Base-by-base conservation (phyloP, 2,888 invertebrate genomes). In the Mallateleia sp. region DNA sequence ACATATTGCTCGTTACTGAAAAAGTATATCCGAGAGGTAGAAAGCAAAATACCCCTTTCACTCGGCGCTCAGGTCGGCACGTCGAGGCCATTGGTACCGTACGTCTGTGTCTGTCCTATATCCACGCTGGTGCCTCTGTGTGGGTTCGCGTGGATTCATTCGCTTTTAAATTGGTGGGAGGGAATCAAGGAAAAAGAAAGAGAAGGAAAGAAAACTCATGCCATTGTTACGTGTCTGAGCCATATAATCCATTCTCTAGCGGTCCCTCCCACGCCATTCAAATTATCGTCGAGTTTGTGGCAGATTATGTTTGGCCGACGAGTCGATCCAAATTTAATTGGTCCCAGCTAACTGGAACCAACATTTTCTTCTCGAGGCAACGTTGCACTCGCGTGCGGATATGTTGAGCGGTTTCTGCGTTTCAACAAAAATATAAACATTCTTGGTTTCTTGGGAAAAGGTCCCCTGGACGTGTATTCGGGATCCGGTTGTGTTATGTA, bases 31-130 rank as follows among this genome's bases (percentile, higher is more conserved):
- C 47, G 74, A 87, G 88, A 92, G 92, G 92, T 95, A 95, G 95
- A 95, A 95, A 95, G 94, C 94, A 95, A 95, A 94, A 95, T 94
- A 92, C 92, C 91, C 94, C 95, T 95, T 95, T 95, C 95, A 95
- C 95, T 94, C 90, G 80, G 89, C 90, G 90, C 79, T 81, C 84
- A 72, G 74, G 72, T 80, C 81, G 85, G 86, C 86, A 87, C 85
- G 87, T 78, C 87, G 89, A 87, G 89, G 89, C 89, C 89, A 87
- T 83, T 79, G 83, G 85, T 88, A 78, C 77, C 77, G 8, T 58
- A 69, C 58, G 71, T 25, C 42, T 80, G 85, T 85, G 74, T 85
- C 50, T 42, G 85, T 85, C 24, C 69, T 25, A 60, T 54, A 52
- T 60, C 84, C 60, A 32, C 54, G 56, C 62, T 38, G 42, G 28